Conservation (phyloP, 2,113 vertebrate species). For the Narcine bancroftii region DNA sequence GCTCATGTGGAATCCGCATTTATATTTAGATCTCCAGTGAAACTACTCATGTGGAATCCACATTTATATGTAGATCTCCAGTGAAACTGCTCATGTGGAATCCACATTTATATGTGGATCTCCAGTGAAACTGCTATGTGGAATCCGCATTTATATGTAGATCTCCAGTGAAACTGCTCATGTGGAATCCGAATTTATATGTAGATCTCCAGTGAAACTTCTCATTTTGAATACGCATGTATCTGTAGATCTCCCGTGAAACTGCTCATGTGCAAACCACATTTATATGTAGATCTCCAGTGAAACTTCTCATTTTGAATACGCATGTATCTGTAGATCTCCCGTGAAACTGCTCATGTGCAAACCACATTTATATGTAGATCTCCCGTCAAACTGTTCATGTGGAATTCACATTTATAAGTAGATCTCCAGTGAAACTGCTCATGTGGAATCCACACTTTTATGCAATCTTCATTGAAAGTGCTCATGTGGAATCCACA, state of each 20-base stretch:
- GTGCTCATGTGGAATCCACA: neutral
- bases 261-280: no score
- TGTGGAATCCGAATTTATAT: no score
- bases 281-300: no score
- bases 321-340: neutral
- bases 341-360: no score
- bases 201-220: neutral
- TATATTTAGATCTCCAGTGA: no score
- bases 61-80: neutral
- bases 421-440: no score
- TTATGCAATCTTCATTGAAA: neutral
- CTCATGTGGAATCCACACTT: no score
- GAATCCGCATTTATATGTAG: neutral
- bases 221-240: neutral
- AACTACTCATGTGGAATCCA: neutral
- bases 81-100: no score
- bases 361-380: no score
- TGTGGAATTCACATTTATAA: neutral
- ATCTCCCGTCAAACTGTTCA: neutral
- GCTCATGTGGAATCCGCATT: no score
- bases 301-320: neutral
- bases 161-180: no score
- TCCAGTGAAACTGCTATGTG: neutral
- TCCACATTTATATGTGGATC: no score
- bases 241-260: neutral